phyloP scores from a whole-genome alignment of 2,888 invertebrate species.

The Ctena decussata region DNA sequence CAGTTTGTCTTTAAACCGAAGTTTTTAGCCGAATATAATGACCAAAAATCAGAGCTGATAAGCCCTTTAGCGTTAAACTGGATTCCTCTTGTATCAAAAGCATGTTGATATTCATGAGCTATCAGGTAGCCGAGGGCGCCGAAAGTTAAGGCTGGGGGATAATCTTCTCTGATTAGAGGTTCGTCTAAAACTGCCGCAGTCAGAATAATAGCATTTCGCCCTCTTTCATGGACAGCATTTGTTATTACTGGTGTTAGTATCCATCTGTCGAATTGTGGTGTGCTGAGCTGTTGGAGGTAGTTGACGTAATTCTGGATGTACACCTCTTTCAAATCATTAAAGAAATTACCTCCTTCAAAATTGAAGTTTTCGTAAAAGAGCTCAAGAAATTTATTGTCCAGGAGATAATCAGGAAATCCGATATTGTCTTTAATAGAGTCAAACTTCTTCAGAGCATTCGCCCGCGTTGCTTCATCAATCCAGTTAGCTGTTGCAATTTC shows the following conservation, averaged over 20 bases:
- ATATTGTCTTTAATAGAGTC: constrained; percentile 6
- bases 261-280: constrained; percentile 15
- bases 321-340: constrained; percentile 21
- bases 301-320: constrained; percentile 15
- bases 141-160: constrained; percentile 27
- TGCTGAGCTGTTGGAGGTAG: background rate
- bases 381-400: background rate
- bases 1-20: constrained; percentile 10
- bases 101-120: constrained; percentile 37
- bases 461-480: constrained; percentile 14
- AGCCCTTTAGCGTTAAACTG: constrained; percentile 32
- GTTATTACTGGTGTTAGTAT: background rate
- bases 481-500: constrained; percentile 11
- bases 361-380: background rate
- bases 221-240: constrained; percentile 21
- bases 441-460: constrained; percentile 7
- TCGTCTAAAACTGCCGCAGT: constrained; percentile 9
- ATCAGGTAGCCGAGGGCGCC: constrained; percentile 29
- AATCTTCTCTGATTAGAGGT: constrained; percentile 12
- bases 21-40: background rate
- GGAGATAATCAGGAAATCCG: constrained; percentile 19
- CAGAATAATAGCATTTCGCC: constrained; percentile 21
- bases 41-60: constrained; percentile 16
- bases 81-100: constrained; percentile 26
- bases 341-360: constrained; percentile 2